Percentiles rank a stretch among this genome's conserved stretches.
Evolutionary conservation across 2,113 vertebrate species (phyloP).

Genomic region (Theristicus caerulescens): DNA sequence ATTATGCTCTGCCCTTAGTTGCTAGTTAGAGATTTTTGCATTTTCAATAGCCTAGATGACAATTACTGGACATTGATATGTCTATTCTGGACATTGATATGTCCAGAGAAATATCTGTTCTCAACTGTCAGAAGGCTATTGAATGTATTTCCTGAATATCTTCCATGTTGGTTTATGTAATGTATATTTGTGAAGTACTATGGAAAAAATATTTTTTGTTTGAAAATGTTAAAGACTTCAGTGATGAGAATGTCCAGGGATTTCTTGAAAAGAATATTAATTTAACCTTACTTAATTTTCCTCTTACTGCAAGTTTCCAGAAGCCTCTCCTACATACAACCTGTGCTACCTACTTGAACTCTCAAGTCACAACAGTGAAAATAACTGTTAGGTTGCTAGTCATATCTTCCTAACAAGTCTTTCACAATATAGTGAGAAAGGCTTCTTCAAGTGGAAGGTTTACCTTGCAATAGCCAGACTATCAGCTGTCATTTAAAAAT

Average conservation of each 20-base stretch:
- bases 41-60: background rate
- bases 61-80: background rate
- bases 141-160: background rate
- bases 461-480: background rate
- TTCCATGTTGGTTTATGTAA: background rate
- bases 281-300: background rate
- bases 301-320: background rate
- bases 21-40: background rate
- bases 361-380: background rate
- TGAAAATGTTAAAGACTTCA: background rate
- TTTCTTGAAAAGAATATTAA: background rate
- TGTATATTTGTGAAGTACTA: background rate
- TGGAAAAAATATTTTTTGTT: background rate
- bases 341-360: background rate
- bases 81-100: background rate
- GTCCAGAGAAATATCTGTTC: background rate
- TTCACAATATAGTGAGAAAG: background rate
- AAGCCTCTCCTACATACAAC: background rate
- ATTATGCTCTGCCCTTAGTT: background rate
- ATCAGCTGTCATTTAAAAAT: background rate
- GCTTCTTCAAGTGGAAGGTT: background rate
- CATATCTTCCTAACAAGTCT: background rate
- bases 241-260: background rate
- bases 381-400: background rate
- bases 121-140: background rate